A percentile compares a stretch with the other conserved stretches of the same genome.
These are phyloP conservation scores for Aegotheles bennettii DNA, from an alignment of 2,113 vertebrate genomes.

Conservation along the genomic window DNA sequence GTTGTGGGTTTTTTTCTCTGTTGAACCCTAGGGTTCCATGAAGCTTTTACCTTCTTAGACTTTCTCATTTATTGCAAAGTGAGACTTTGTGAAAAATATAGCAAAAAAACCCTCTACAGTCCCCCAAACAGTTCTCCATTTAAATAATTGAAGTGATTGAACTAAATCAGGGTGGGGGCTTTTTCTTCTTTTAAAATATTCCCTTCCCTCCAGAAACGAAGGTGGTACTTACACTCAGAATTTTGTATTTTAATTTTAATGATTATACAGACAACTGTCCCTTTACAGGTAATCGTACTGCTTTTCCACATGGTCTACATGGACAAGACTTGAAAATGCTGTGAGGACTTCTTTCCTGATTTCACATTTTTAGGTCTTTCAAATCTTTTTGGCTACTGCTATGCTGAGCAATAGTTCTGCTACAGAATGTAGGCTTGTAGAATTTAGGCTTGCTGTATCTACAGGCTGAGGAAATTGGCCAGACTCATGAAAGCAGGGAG, in stretches of 20 bases:
- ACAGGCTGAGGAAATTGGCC: neutral
- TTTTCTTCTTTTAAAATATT: neutral
- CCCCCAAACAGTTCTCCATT: neutral
- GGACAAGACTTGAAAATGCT: neutral
- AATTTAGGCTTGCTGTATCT: neutral
- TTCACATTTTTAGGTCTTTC: neutral
- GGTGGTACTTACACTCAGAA: neutral
- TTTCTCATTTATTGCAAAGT: neutral
- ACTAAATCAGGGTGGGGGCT: rapidly evolving
- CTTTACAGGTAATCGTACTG: neutral
- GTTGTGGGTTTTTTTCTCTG: neutral
- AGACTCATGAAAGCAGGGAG: neutral
- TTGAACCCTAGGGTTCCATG: neutral
- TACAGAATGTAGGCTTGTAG: neutral
- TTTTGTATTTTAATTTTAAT: neutral
- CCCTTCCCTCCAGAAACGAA: neutral
- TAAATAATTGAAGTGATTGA: neutral
- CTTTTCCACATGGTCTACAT: neutral
- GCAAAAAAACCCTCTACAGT: neutral
- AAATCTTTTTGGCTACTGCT: neutral
- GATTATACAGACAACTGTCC: neutral
- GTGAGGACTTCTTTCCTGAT: neutral
- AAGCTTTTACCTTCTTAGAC: neutral
- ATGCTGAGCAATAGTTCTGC: neutral
- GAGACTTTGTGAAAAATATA: neutral